phyloP scores from a whole-genome alignment of 2,888 invertebrate genomes.

The Cataglyphis livida region DNA sequence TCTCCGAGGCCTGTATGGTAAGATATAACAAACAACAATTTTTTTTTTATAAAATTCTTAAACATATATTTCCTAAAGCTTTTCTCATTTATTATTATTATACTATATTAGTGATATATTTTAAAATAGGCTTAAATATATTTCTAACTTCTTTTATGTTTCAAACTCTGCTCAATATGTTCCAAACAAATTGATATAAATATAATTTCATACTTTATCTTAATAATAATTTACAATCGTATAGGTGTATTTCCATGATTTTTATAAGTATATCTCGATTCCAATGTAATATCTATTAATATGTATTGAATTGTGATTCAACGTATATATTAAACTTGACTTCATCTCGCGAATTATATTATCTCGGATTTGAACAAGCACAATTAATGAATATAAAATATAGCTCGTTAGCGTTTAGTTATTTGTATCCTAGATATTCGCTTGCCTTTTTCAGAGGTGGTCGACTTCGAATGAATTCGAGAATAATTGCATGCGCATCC shows the following conservation, averaged over 20 bases:
- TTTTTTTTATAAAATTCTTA: neutral
- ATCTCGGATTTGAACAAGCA: neutral
- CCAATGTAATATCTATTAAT: neutral
- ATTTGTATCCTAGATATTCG: neutral
- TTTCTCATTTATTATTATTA: neutral
- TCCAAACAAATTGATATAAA: neutral
- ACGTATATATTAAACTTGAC: neutral
- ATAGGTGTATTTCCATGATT: neutral
- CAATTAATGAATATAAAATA: slow-evolving; percentile 10
- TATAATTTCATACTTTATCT: neutral
- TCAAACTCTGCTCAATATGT: neutral
- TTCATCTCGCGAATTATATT: neutral
- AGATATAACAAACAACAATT: neutral
- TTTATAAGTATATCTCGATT: neutral
- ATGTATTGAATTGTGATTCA: neutral
- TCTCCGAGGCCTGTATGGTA: slow-evolving; percentile 90
- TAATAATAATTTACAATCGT: neutral
- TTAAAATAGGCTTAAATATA: neutral
- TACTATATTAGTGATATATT: neutral
- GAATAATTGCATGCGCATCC: slow-evolving; percentile 97
- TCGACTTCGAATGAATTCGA: slow-evolving; percentile 98
- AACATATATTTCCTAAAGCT: neutral
- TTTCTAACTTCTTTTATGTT: neutral
- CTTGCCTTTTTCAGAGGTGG: slow-evolving; percentile 96
- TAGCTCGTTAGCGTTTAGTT: neutral